These are phyloP conservation scores for Gastracanthus pulcherrimus DNA, from an alignment of 2,888 invertebrate species.

Conservation along the genomic window DNA sequence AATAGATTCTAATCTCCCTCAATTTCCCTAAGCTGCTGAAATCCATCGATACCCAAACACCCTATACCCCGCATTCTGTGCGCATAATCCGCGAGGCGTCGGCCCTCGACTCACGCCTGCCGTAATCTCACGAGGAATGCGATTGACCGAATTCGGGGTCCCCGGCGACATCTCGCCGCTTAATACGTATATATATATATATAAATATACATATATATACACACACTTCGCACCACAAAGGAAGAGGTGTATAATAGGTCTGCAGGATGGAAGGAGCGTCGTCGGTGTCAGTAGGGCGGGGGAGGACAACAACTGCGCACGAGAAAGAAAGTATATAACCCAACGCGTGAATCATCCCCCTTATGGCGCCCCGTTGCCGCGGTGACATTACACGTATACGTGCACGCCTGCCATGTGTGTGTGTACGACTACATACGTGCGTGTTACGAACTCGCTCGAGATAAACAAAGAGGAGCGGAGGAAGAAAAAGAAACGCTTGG, in stretches of 20 bases:
- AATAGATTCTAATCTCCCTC: not conserved
- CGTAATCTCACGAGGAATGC: not conserved
- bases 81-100: too few species aligned
- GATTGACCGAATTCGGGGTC: slow-evolving; percentile 18
- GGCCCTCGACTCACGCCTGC: too few species aligned
- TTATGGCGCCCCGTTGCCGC: too few species aligned
- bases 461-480: not conserved
- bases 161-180: not conserved
- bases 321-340: not conserved
- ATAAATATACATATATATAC: not conserved
- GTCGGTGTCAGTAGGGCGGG: slow-evolving; percentile 3
- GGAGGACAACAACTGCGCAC: not conserved
- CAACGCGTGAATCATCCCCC: slow-evolving; percentile 37
- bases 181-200: not conserved
- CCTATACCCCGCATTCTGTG: too few species aligned
- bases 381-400: not conserved
- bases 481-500: not conserved
- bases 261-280: not conserved
- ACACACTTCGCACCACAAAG: not conserved
- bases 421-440: too few species aligned
- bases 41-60: too few species aligned
- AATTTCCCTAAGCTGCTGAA: not conserved
- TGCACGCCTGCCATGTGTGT: not conserved
- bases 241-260: too few species aligned
- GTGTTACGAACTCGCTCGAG: not conserved